Conservation (phyloP, 2,797 vertebrate genomes). For the Pipistrellus pipistrellus region DNA sequence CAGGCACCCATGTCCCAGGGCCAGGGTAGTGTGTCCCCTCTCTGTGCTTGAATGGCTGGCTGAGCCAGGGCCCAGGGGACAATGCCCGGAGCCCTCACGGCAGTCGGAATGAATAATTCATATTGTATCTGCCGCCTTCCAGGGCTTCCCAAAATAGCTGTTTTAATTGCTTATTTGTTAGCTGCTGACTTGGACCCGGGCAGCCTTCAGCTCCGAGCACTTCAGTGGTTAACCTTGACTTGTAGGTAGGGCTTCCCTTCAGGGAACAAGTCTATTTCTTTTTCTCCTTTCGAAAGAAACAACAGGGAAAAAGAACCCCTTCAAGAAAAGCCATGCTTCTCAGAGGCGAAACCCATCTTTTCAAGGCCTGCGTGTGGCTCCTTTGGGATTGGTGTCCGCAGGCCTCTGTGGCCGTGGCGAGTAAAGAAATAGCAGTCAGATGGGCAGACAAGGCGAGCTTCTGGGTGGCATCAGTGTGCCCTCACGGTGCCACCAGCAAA, state of each 20-base stretch:
- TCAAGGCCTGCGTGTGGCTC: neutral
- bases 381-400: neutral
- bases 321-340: slow-evolving; percentile 16
- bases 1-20: neutral
- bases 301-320: neutral
- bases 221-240: neutral
- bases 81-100: slow-evolving; percentile 74
- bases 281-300: slow-evolving; percentile 53
- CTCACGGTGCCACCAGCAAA: neutral
- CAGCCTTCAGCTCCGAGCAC: slow-evolving; percentile 21
- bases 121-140: slow-evolving; percentile 67
- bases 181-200: slow-evolving; percentile 20
- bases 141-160: slow-evolving; percentile 79
- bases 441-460: neutral
- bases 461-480: neutral
- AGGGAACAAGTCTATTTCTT: slow-evolving; percentile 39
- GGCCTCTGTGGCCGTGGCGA: neutral
- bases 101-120: slow-evolving; percentile 82
- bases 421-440: neutral
- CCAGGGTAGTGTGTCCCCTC: slow-evolving; percentile 66
- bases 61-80: slow-evolving; percentile 70
- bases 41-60: slow-evolving; percentile 64
- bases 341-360: slow-evolving; percentile 27
- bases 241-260: slow-evolving; percentile 54
- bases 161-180: slow-evolving; percentile 78